These are phyloP conservation scores for Pygoscelis antarcticus DNA, from an alignment of 2,113 vertebrate genomes.

Conservation along the genomic window DNA sequence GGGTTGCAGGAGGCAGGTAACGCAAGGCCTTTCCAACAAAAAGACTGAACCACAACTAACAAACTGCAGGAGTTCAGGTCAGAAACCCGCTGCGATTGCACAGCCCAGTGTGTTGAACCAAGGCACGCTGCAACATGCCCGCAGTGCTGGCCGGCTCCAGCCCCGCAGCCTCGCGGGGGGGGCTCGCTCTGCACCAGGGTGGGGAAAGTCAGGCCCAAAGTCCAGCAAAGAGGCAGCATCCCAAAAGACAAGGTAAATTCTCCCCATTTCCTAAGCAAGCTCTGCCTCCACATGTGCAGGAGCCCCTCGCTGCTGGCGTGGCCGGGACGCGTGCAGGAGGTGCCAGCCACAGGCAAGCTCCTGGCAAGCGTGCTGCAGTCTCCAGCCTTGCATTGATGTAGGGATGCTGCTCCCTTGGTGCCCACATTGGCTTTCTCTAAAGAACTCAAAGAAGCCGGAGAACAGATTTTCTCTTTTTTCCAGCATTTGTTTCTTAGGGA, in stretches of 20 bases:
- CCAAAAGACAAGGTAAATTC: fast-evolving
- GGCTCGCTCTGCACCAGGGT: fast-evolving
- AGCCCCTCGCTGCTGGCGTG: neutral
- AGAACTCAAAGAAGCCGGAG: neutral
- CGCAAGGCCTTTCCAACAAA: fast-evolving
- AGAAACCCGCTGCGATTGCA: fast-evolving
- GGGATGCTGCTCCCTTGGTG: neutral
- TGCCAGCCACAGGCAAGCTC: fast-evolving
- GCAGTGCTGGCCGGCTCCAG: neutral
- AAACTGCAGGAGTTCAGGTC: neutral
- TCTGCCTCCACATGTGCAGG: neutral
- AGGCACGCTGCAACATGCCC: fast-evolving
- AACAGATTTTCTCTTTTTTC: neutral
- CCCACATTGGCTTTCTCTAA: neutral
- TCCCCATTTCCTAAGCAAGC: neutral
- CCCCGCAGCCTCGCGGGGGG: neutral
- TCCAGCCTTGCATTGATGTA: fast-evolving
- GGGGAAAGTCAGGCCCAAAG: neutral
- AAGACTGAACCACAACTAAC: fast-evolving
- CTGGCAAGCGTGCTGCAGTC: neutral
- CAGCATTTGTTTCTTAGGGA: neutral
- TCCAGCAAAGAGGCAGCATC: neutral
- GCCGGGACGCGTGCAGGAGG: fast-evolving
- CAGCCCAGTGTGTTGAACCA: fast-evolving
- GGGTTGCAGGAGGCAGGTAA: neutral